These are phyloP conservation scores for Cydia amplana DNA, from an alignment of 1,140 invertebrate genomes.

Conservation along the genomic window DNA sequence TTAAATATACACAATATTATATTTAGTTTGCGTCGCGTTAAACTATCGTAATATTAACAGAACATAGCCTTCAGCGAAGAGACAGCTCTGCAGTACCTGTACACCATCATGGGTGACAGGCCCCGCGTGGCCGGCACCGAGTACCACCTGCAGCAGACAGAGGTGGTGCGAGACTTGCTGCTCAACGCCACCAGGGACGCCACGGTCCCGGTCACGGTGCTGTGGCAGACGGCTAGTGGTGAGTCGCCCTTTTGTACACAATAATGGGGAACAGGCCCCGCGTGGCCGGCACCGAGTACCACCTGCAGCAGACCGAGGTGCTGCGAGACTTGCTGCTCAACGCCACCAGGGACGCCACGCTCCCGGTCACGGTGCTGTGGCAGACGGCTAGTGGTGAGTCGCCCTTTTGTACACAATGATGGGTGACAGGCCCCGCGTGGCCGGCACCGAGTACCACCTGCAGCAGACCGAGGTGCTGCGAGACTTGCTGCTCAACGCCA, in stretches of 20 bases:
- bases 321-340: constrained; percentile 53
- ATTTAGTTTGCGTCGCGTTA: not conserved
- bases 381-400: constrained; percentile 59
- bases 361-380: constrained; percentile 60
- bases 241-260: constrained; percentile 45
- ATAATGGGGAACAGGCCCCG: constrained; percentile 58
- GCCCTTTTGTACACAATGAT: constrained; percentile 54
- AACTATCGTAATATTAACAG: constrained; percentile 38
- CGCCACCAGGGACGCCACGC: constrained; percentile 43
- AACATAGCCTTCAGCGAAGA: constrained; percentile 62
- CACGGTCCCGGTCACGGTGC: constrained; percentile 47
- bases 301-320: constrained; percentile 55
- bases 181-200: constrained; percentile 48
- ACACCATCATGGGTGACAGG: constrained; percentile 51
- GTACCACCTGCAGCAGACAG: constrained; percentile 59
- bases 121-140: constrained; percentile 60
- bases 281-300: constrained; percentile 59
- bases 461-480: constrained; percentile 56
- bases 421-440: constrained; percentile 57
- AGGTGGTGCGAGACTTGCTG: constrained; percentile 53
- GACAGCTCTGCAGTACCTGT: constrained; percentile 48
- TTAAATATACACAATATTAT: too few relatives aligned
- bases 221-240: constrained; percentile 67
- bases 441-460: constrained; percentile 59
- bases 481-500: constrained; percentile 51